Evolutionary conservation across 2,113 vertebrate genomes (phyloP).

Genomic region (Paramisgurnus dabryanus): DNA sequence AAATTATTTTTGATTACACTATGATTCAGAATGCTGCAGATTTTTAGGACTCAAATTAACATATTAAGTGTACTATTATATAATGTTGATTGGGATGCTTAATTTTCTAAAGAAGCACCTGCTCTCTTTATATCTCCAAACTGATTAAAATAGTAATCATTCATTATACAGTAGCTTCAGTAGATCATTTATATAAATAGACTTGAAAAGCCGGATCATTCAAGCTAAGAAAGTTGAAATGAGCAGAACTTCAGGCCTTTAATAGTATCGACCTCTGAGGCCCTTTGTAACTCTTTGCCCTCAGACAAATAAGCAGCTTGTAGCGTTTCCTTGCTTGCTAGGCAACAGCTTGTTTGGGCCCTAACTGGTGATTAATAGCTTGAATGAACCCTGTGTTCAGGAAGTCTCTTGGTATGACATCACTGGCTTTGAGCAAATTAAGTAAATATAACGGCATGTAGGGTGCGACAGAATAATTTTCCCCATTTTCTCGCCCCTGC

Average conservation of each 20-base stretch:
- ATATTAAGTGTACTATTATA: neutral
- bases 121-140: neutral
- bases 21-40: neutral
- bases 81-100: neutral
- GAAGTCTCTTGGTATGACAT: constrained; percentile 73
- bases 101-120: neutral
- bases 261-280: neutral
- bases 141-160: neutral
- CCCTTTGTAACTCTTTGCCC: constrained; percentile 27
- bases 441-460: constrained; percentile 60
- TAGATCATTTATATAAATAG: neutral
- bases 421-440: constrained; percentile 54
- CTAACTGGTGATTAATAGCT: constrained; percentile 51
- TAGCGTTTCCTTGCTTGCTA: constrained; percentile 59
- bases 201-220: neutral
- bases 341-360: constrained; percentile 70
- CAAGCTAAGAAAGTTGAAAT: neutral
- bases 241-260: constrained; percentile 6
- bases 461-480: constrained; percentile 42
- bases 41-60: neutral
- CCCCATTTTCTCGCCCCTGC: constrained; percentile 16
- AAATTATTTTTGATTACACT: neutral
- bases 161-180: neutral
- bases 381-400: constrained; percentile 76
- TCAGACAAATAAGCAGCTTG: constrained; percentile 60